A percentile compares a stretch with the other conserved stretches of the same genome.
Conservation (phyloP, 2,888 invertebrate species). For the Labia minor region DNA sequence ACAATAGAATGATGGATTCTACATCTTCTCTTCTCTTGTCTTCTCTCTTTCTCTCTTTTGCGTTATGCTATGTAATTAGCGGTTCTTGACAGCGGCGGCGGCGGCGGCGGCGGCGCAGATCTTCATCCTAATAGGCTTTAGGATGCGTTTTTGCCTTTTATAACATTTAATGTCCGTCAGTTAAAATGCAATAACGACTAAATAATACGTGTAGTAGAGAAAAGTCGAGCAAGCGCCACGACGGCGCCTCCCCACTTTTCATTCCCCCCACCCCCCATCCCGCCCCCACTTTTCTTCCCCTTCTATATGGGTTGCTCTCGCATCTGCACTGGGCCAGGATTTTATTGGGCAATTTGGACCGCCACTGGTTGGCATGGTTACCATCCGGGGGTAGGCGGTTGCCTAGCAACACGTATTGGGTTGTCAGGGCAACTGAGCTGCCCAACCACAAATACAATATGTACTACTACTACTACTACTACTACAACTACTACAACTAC, state of each 20-base stretch:
- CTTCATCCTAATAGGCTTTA: not conserved
- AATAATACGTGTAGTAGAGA: not conserved
- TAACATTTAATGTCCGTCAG: slow-evolving; percentile 1
- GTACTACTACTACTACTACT: too few relatives aligned
- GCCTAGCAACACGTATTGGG: not conserved
- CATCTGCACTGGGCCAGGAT: not conserved
- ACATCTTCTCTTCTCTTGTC: too few relatives aligned
- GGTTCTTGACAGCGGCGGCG: too few relatives aligned
- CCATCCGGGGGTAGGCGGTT: slow-evolving; percentile 13
- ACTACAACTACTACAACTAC: too few relatives aligned
- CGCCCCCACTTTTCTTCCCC: too few relatives aligned
- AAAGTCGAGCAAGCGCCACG: not conserved
- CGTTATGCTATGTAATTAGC: too few relatives aligned
- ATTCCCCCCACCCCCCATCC: not conserved
- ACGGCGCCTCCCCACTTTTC: too few relatives aligned
- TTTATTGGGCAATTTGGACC: slow-evolving; percentile 13
- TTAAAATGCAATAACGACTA: slow-evolving; percentile 13
- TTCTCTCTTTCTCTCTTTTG: too few relatives aligned
- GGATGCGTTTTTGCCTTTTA: not conserved
- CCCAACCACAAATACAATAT: not conserved
- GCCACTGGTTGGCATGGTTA: slow-evolving; percentile 3
- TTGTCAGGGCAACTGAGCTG: not conserved
- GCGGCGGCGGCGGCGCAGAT: too few relatives aligned
- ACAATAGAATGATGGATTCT: not conserved
- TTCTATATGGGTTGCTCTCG: too few relatives aligned